Base-by-base conservation (phyloP, 2,797 vertebrate genomes). In the Tachyglossus aculeatus region DNA sequence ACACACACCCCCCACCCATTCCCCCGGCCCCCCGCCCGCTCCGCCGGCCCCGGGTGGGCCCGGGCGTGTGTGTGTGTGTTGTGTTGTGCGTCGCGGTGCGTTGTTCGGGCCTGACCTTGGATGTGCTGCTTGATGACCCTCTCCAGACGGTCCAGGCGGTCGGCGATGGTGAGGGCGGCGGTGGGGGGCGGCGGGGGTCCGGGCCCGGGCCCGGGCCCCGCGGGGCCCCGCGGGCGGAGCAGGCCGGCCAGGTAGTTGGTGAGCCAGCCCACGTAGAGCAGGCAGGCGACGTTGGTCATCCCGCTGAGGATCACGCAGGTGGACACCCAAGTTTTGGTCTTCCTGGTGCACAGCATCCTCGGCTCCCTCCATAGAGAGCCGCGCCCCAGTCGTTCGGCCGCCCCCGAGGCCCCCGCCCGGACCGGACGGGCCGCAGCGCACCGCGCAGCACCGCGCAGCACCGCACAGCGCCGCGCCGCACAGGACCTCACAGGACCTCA, bases 261-360 rank as follows among this genome's bases (percentile, higher is more conserved):
- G 25, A 99, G 96, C 97, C 98, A 99, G 80, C 97, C 97, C 88
- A 99, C 96, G 82, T 99, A 99, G 48, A 99, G 94, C 88, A 99
- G 91, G 84, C 97, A 98, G 64, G 98, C 94, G 75, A 99, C 97
- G 88, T 99, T 99, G 92, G 96, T 98, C 96, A 98, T 97, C 81
- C 97, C 98, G 86, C 97, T 98, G 90, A 98, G 89, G 90, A 99
- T 98, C 89, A 99, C 97, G 91, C 98, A 98, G 88, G 97, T 98
- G 90, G 97, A 98, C 92, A 99, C 96, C 91, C 98, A 96, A 96
- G 97, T 97, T 96, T 98, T 98, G 93, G 96, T 97, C 95, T 97
- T 98, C 93, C 98, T 98, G 91, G 95, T 96, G 93, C 97, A 99
- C 93, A 95, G 95, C 97, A 99, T 99, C 80, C 95, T 96, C 91